phyloP scores from a whole-genome alignment of 2,888 invertebrate species.

The Oscheius sp. region DNA sequence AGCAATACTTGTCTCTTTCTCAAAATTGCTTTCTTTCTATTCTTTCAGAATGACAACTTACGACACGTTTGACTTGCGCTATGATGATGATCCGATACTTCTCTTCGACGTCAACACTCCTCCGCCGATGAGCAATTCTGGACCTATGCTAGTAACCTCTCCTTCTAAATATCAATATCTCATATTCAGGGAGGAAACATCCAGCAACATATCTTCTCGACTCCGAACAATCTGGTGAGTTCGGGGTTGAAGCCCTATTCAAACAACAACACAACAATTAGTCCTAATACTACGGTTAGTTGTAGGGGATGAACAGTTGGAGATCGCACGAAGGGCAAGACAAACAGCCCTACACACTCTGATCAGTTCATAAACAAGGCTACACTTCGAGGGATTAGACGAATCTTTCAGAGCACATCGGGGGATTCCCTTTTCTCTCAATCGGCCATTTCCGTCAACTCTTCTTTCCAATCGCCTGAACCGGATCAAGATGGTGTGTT shows the following conservation, averaged over 20 bases:
- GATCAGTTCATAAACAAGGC: neutral
- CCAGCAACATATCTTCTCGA: neutral
- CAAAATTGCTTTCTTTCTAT: no score
- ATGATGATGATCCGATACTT: conserved; percentile 6
- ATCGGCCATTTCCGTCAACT: conserved; percentile 17
- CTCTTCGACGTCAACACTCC: conserved; percentile 19
- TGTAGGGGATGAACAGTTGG: no score
- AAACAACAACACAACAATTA: no score
- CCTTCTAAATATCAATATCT: neutral
- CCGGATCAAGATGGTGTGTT: conserved; percentile 21
- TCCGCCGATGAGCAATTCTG: conserved; percentile 13
- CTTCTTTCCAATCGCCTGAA: conserved; percentile 22
- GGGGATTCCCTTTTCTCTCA: conserved; percentile 22
- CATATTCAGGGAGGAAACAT: neutral
- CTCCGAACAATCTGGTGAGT: conserved; percentile 5
- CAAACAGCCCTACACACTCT: neutral
- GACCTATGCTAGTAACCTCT: conserved; percentile 15
- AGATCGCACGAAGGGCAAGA: no score
- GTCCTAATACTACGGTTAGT: no score
- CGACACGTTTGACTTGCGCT: neutral
- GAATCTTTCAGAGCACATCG: conserved; percentile 17
- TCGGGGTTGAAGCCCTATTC: neutral
- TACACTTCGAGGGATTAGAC: no score
- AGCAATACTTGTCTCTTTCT: neutral
- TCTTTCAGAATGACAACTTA: conserved; percentile 17